Percentiles rank a stretch among this genome's conserved stretches.
Evolutionary conservation across 2,888 invertebrate species (phyloP).

Genomic region (Dolomedes plantarius): DNA sequence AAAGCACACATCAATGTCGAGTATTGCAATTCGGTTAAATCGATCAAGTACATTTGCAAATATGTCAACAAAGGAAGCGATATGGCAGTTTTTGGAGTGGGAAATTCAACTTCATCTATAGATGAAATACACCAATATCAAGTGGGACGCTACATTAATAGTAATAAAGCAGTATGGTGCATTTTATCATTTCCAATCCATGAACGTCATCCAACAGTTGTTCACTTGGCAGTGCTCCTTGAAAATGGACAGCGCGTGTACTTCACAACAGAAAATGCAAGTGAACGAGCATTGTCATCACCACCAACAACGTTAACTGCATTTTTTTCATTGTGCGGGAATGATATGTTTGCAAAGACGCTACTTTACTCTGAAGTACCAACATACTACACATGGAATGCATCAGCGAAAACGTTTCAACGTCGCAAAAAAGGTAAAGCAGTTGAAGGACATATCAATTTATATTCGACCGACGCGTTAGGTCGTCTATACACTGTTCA

Average conservation of each 20-base stretch:
- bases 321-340: background rate
- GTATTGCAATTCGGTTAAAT: conserved; percentile 77
- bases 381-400: background rate
- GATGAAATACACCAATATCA: conserved; percentile 75
- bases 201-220: conserved; percentile 64
- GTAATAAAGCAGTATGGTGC: conserved; percentile 76
- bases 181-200: conserved; percentile 75
- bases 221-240: conserved; percentile 73
- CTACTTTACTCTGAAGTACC: background rate
- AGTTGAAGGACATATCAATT: background rate
- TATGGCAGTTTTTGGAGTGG: conserved; percentile 24
- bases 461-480: background rate
- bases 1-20: conserved; percentile 73
- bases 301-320: conserved; percentile 7
- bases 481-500: conserved; percentile 28
- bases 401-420: background rate
- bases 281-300: background rate
- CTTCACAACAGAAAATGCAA: conserved; percentile 71
- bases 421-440: background rate
- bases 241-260: conserved; percentile 75
- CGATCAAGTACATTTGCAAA: conserved; percentile 76
- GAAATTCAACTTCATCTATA: conserved; percentile 39
- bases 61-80: conserved; percentile 74
- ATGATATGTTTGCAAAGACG: background rate
- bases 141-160: conserved; percentile 75